Percentiles rank a stretch among this genome's conserved stretches.
Evolutionary conservation across 2,888 invertebrate species (phyloP).

Genomic region (Lumbricus terrestris): DNA sequence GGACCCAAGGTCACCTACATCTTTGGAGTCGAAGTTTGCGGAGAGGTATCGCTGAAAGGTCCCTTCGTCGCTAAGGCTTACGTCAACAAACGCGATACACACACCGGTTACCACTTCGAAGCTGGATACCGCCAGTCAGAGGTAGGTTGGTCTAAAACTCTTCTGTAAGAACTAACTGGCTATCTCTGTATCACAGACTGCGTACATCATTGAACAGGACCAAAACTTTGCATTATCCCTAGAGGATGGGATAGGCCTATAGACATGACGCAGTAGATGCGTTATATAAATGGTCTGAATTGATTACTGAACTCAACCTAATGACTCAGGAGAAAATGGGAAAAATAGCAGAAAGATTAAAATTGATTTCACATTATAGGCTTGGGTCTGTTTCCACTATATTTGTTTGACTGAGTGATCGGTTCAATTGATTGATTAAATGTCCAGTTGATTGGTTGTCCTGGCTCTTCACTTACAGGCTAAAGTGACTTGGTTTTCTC

Average conservation of each 20-base stretch:
- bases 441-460: neutral
- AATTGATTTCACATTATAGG: no score
- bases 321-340: no score
- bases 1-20: conserved; percentile 67
- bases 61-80: conserved; percentile 44
- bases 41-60: conserved; percentile 66
- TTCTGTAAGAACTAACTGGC: neutral
- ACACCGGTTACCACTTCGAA: conserved; percentile 49
- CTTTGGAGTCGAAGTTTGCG: conserved; percentile 81
- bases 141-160: conserved; percentile 16
- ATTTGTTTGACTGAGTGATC: neutral
- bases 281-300: no score
- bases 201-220: no score
- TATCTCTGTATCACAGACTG: no score
- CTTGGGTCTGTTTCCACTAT: no score
- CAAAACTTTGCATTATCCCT: neutral
- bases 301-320: no score
- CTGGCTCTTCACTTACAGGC: no score
- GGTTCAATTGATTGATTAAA: neutral
- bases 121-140: conserved; percentile 42
- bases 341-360: no score
- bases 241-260: neutral
- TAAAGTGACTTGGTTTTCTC: no score
- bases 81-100: conserved; percentile 50
- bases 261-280: neutral